phyloP scores from a whole-genome alignment of 2,888 invertebrate species.

The Hylaea fasciaria region DNA sequence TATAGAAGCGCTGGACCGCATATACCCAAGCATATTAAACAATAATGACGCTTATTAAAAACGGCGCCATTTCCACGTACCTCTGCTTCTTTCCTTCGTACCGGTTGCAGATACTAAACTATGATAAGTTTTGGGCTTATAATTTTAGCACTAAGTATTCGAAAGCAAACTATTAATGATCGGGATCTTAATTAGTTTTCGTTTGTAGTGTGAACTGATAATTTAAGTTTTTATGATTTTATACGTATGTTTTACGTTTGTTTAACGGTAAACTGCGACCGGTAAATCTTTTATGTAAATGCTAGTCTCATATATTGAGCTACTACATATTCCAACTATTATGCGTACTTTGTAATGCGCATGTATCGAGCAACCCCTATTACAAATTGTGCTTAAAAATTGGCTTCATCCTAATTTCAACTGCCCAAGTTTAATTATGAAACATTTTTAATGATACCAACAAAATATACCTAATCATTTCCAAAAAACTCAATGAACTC shows the following conservation, averaged over 20 bases:
- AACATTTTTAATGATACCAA: conserved; percentile 1
- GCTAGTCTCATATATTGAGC: conserved; percentile 17
- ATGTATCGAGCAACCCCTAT: conserved; percentile 64
- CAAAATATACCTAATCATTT: background rate
- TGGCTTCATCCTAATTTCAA: conserved; percentile 3
- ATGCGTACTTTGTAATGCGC: conserved; percentile 23
- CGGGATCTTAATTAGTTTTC: conserved; percentile 13
- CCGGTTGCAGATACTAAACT: conserved; percentile 22
- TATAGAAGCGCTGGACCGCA: conserved; percentile 22
- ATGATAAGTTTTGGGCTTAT: conserved; percentile 3
- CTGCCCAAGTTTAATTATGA: conserved; percentile 14
- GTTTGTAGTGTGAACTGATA: conserved; percentile 36
- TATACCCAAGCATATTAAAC: conserved; percentile 13
- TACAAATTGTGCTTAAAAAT: conserved; percentile 14
- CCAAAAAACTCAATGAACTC: background rate
- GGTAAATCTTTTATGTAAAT: conserved; percentile 15
- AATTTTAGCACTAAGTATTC: conserved; percentile 6
- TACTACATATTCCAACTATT: conserved; percentile 8
- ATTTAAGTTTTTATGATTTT: conserved; percentile 30
- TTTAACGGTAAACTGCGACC: conserved; percentile 30
- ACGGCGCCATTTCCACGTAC: conserved; percentile 26
- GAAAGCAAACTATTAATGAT: conserved; percentile 11
- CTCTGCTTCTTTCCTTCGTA: conserved; percentile 24
- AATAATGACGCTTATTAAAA: conserved; percentile 3
- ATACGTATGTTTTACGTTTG: conserved; percentile 24